phyloP scores from a whole-genome alignment of 2,888 invertebrate genomes.

The Tridacna gigas region DNA sequence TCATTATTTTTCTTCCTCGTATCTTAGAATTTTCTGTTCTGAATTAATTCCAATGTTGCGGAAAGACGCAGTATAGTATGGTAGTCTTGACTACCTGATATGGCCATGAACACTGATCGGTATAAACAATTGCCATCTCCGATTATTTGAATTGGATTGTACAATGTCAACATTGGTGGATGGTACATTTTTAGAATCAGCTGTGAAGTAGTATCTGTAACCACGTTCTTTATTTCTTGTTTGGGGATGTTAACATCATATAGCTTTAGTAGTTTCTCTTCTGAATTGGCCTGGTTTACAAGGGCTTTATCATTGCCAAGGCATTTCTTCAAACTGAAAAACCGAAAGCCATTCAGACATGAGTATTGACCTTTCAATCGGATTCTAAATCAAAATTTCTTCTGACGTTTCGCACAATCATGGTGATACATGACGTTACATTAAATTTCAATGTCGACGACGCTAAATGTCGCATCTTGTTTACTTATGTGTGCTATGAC shows the following conservation, averaged over 20 bases:
- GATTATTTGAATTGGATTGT: constrained; percentile 9
- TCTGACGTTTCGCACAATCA: no score
- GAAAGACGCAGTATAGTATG: background rate
- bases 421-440: no score
- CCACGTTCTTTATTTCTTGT: background rate
- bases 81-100: constrained; percentile 5
- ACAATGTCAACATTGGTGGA: background rate
- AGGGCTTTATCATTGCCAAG: background rate
- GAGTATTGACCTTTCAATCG: no score
- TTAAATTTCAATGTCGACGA: no score
- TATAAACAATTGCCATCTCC: constrained; percentile 14
- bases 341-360: background rate
- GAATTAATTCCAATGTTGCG: background rate
- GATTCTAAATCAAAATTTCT: no score
- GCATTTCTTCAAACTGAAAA: constrained; percentile 9
- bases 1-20: background rate
- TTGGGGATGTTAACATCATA: background rate
- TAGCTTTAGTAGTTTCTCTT: background rate
- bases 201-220: background rate
- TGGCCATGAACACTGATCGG: background rate
- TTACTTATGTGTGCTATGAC: no score
- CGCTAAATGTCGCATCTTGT: no score
- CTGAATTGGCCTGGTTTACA: background rate
- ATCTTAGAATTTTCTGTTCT: background rate
- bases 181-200: background rate